Conservation (phyloP, 1,140 invertebrate species). For the Nilaparvata lugens region DNA sequence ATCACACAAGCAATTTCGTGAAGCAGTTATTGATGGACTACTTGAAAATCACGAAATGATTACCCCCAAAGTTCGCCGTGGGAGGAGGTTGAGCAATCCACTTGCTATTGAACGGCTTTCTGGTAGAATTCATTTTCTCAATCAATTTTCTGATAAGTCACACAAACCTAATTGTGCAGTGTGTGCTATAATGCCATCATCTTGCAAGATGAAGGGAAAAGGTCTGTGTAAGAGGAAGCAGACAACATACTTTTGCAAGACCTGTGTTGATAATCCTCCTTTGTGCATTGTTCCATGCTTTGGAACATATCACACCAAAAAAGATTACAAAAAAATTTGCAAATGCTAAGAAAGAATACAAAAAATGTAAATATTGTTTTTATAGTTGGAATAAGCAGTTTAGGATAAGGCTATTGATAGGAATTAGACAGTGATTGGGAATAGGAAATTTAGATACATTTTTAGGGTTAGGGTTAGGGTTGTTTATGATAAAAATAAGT, state of each 20-base stretch:
- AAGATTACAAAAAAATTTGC: too few species aligned
- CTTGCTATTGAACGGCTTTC: not conserved
- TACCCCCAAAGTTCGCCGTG: not conserved
- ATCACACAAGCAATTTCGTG: not conserved
- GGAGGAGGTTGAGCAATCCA: not conserved
- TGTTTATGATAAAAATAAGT: too few species aligned
- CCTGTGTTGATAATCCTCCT: slow-evolving; percentile 3
- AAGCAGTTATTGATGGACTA: not conserved
- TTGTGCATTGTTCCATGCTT: not conserved
- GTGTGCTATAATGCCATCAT: not conserved
- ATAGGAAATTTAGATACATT: too few species aligned
- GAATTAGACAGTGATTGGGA: too few species aligned
- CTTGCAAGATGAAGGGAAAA: not conserved
- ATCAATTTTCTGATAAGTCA: not conserved
- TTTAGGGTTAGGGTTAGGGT: too few species aligned
- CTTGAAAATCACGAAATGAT: not conserved
- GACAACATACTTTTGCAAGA: not conserved
- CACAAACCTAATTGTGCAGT: slow-evolving; percentile 5
- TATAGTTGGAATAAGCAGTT: too few species aligned
- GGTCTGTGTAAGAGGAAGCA: slow-evolving; percentile 2
- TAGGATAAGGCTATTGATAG: too few species aligned
- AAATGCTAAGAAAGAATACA: too few species aligned
- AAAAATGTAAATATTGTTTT: too few species aligned
- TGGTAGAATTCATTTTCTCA: not conserved
- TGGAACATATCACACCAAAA: too few species aligned